Evolutionary conservation across 2,888 invertebrate species (phyloP), one percentile per base, ranked within the genome.

Genomic region (Druceiella hillmani): DNA sequence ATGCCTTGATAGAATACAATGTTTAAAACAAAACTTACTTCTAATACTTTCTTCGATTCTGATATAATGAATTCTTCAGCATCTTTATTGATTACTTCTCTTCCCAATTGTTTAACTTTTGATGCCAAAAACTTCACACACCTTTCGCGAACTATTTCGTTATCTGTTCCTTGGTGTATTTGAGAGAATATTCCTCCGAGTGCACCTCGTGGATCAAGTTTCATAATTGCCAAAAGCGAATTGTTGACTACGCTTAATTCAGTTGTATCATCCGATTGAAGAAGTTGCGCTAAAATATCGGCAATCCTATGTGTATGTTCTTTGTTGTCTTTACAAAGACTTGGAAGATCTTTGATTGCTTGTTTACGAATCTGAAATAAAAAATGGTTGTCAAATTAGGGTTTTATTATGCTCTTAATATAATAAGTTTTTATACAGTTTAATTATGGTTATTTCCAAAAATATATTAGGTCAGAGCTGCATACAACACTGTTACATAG

Each of bases 321-420:
- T 48, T 85, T 84, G 41, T 81, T 81, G 49, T 87, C 89, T 61
- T 88, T 88, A 56, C 93, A 94, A 40, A 97, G 69, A 26, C 78
- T 73, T 7, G 94, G 91, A 44, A 98, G 70, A 57, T 90, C 87
- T 65, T 91, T 92, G 49, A 94, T 92, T 9, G 93, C 94, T 71
- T 91, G 91, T 55, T 93, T 93, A 12, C 94, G 78, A 53, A 93
- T 93, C 93, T 93, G 57, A 33, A 61, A 59, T 42, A 46, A 52
- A 37, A 33, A 34, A 28, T n/a, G 2, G 45, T 22, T 29, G 16
- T 12, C 17, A 52, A 2, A 47, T 38, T 28, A 38, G 36, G 26
- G 25, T 40, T 40, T 27, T 17, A 9, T 25, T 20, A 12, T 17
- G 13, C 6, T 17, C 25, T 14, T 12, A 29, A 4, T 20, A 33